Evolutionary conservation across 1,140 invertebrate genomes (phyloP).

Genomic region (Hyphantria cunea): DNA sequence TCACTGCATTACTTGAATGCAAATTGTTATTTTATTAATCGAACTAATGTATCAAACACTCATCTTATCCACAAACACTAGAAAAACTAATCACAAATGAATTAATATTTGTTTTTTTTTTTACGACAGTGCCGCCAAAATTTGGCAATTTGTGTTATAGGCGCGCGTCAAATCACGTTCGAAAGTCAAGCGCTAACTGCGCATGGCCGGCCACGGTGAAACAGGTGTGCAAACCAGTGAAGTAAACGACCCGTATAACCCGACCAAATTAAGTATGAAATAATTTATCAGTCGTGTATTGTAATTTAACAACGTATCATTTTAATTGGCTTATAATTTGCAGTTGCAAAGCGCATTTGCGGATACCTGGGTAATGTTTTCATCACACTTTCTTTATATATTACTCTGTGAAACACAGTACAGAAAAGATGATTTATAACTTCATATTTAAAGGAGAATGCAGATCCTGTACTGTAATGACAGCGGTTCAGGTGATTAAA

Average conservation of each 20-base stretch:
- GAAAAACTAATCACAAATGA: slow-evolving; percentile 23
- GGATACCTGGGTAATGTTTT: too few species aligned
- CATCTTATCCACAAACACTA: slow-evolving; percentile 25
- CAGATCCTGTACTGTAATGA: too few species aligned
- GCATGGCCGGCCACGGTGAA: slow-evolving; percentile 39
- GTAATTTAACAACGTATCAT: slow-evolving; percentile 32
- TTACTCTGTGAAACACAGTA: too few species aligned
- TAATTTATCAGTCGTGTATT: slow-evolving; percentile 38
- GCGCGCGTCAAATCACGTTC: slow-evolving; percentile 52
- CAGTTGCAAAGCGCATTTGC: slow-evolving; percentile 5
- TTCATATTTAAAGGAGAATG: too few species aligned
- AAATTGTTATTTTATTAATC: slow-evolving; percentile 21
- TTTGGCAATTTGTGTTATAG: slow-evolving; percentile 43
- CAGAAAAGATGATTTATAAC: too few species aligned
- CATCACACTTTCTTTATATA: too few species aligned
- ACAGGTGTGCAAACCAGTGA: slow-evolving; percentile 45
- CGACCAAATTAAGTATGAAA: slow-evolving; percentile 51
- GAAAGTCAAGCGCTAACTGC: slow-evolving; percentile 75
- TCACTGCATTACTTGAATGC: slow-evolving; percentile 39
- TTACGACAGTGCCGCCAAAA: slow-evolving; percentile 37
- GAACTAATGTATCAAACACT: slow-evolving; percentile 24
- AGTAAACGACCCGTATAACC: slow-evolving; percentile 52
- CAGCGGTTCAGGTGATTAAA: too few species aligned
- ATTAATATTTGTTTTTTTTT: slow-evolving; percentile 21
- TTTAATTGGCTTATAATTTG: slow-evolving; percentile 30